Evolutionary conservation across 2,888 invertebrate genomes (phyloP), one percentile per base, ranked within the genome.

Genomic region (Caenorhabditis japonica): DNA sequence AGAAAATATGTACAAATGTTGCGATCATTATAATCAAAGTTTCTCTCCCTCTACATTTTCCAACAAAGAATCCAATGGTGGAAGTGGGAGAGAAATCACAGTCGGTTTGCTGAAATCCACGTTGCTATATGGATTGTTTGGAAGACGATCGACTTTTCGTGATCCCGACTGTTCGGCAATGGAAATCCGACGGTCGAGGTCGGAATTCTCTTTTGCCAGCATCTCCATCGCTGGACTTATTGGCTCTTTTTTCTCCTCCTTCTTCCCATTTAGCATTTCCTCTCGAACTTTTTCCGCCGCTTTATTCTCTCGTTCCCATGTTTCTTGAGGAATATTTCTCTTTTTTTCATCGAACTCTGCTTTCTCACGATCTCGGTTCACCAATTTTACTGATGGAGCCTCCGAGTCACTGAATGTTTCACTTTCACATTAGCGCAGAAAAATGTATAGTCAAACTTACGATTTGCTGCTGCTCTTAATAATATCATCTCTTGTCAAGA

Each of bases 61-160:
- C n/a, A n/a, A n/a, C 8, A 53, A 15, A 2, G 10, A 34, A 15
- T 55, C 64, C 3, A 56, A 23, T 8, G 76, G 76, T 5, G 79
- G 79, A 7, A 77, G 51, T 0, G 79, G 79, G 12, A 79, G 30
- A 5, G 51, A 33, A 4, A 79, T 12, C 3, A 79, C 60, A 0
- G 74, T 79, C 3, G 79, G 77, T 36, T 79, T 61, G 10, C 66
- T 30, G 27, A 79, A 68, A 53, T 77, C 71, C 19, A 79, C 19
- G 12, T 51, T 8, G 1, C 41, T 36, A 44, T 60, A 79, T 5
- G 79, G 79, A 23, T 79, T 79, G 23, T 79, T 79, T 0, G 79
- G 76, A 19, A 76, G 51, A 27, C 76, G 34, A 30, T 58, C 49
- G 15, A 74, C 46, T 36, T 66, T 66, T 30, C 47, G 47, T 8